phyloP scores from a whole-genome alignment of 1,140 invertebrate species.

The Drosophila punjabiensis region DNA sequence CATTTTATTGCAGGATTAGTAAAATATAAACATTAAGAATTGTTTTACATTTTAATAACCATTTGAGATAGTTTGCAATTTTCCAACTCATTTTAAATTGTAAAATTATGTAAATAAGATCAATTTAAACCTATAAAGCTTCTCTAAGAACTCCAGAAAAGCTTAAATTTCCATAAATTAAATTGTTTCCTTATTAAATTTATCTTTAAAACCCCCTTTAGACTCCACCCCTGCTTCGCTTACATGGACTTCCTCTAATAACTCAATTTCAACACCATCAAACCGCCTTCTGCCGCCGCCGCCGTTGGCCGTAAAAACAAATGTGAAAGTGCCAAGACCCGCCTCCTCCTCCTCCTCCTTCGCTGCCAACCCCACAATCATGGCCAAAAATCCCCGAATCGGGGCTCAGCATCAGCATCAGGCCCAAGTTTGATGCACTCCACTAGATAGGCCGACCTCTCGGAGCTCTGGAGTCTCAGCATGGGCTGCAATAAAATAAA shows the following conservation, averaged over 20 bases:
- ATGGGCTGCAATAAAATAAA: constrained; percentile 42
- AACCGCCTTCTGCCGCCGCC: constrained; percentile 10
- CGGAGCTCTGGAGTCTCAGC: constrained; percentile 10
- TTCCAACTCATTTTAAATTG: no score
- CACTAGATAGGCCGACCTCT: constrained; percentile 52
- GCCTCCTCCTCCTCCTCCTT: background rate
- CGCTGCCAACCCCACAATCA: constrained; percentile 30
- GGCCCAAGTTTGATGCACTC: constrained; percentile 51
- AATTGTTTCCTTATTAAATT: background rate
- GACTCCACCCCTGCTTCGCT: constrained; percentile 5
- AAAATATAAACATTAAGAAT: no score
- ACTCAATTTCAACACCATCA: constrained; percentile 64
- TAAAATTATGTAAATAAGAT: background rate
- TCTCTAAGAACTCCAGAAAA: background rate
- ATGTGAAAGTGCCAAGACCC: constrained; percentile 61
- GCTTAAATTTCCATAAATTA: rapidly evolving
- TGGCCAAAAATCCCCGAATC: constrained; percentile 56
- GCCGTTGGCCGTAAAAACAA: constrained; percentile 11
- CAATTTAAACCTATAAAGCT: background rate
- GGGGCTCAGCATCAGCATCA: constrained; percentile 40
- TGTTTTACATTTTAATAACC: no score
- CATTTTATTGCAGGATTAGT: no score
- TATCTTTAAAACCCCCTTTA: background rate
- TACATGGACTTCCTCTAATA: constrained; percentile 49
- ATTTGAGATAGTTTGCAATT: background rate